Evolutionary conservation across 2,888 invertebrate species (phyloP).

Genomic region (Malacosoma neustria): DNA sequence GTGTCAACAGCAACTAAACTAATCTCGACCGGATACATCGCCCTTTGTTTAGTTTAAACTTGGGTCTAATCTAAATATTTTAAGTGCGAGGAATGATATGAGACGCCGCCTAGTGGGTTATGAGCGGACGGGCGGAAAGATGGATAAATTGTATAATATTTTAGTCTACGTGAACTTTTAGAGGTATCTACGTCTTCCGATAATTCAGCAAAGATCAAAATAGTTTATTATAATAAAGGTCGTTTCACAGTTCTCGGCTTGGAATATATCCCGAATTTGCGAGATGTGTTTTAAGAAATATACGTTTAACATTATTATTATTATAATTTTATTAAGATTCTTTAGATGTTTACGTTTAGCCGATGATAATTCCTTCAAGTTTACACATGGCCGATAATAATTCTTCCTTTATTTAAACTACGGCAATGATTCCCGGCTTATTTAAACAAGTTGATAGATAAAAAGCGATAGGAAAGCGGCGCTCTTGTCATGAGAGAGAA

Average conservation of each 20-base stretch:
- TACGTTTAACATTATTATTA: too few species aligned
- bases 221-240: too few species aligned
- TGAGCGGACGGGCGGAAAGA: too few species aligned
- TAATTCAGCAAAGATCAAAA: too few species aligned
- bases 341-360: conserved; percentile 38
- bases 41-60: conserved; percentile 12
- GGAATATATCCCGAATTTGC: too few species aligned
- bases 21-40: neutral
- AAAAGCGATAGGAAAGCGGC: conserved; percentile 55
- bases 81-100: neutral
- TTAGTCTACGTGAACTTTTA: too few species aligned
- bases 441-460: conserved; percentile 63
- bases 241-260: too few species aligned
- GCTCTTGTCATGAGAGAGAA: conserved; percentile 53
- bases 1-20: conserved; percentile 7
- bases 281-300: too few species aligned
- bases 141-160: too few species aligned
- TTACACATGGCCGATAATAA: conserved; percentile 53
- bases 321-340: too few species aligned
- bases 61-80: conserved; percentile 7
- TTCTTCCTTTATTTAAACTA: conserved; percentile 58
- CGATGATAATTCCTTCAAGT: conserved; percentile 46
- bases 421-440: conserved; percentile 48
- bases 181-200: too few species aligned
- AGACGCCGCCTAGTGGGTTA: neutral